Conservation (phyloP, 1,140 invertebrate species). For the Drosophila lini region DNA sequence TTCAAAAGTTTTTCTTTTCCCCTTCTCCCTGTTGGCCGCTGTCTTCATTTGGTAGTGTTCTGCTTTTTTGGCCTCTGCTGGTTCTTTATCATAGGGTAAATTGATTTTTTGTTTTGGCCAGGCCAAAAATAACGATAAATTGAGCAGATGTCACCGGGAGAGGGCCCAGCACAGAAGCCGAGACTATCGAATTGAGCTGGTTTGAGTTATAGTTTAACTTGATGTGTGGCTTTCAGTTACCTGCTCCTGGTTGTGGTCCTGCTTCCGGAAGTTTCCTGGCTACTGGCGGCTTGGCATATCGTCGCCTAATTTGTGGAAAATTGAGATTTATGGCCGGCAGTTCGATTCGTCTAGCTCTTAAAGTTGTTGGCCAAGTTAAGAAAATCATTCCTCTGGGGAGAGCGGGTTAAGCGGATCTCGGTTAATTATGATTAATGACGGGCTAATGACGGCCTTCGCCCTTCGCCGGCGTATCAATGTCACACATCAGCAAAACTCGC, state of each 20-base stretch:
- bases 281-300: slow-evolving; percentile 60
- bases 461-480: slow-evolving; percentile 34
- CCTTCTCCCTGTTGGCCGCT: not conserved
- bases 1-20: slow-evolving; percentile 42
- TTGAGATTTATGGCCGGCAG: slow-evolving; percentile 73
- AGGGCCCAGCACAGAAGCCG: slow-evolving; percentile 8
- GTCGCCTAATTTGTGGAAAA: slow-evolving; percentile 78
- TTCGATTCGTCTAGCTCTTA: slow-evolving; percentile 36
- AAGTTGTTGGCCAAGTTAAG: slow-evolving; percentile 45
- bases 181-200: slow-evolving; percentile 51
- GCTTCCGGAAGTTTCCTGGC: slow-evolving; percentile 2
- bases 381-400: not conserved
- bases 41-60: slow-evolving; percentile 23
- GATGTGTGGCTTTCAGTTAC: slow-evolving; percentile 69
- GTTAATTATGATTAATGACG: slow-evolving; percentile 76
- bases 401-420: slow-evolving; percentile 16
- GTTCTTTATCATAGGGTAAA: slow-evolving; percentile 75
- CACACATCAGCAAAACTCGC: slow-evolving; percentile 43
- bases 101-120: slow-evolving; percentile 73
- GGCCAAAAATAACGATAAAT: slow-evolving; percentile 79
- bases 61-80: slow-evolving; percentile 13
- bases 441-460: slow-evolving; percentile 55
- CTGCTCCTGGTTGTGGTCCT: slow-evolving; percentile 19
- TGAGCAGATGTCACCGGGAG: slow-evolving; percentile 75
- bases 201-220: slow-evolving; percentile 74